Base-by-base conservation (phyloP, 2,888 invertebrate species). In the Amaurobius ferox region DNA sequence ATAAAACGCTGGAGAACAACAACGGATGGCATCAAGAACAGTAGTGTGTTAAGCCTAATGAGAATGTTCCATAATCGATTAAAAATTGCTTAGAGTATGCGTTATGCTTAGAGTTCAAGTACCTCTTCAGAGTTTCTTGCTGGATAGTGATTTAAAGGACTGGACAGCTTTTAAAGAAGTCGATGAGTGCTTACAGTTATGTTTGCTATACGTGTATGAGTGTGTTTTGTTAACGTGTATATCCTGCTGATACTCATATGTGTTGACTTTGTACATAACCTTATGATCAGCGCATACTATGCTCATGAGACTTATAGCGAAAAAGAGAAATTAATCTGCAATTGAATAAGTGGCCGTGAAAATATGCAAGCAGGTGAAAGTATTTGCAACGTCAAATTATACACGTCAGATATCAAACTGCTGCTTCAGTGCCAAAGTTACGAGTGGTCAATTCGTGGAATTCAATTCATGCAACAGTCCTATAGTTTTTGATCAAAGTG, bases 171-270 rank as follows among this genome's bases (percentile, higher is more conserved):
- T 32, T 61, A 73, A 81, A 81, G 62, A 70, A 81, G 81, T 81
- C 44, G 73, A 39, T 76, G 81, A 76, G 73, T 76, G 81, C 81
- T 81, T 81, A 29, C n/a, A 70, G 81, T 81, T 81, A 76, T 81
- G 81, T 81, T 81, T 81, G 67, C 76, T 81, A 81, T 81, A 76
- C 61, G 64, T 81, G 81, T 81, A 81, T 76, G 81, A 81, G 70
- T 81, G 81, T 81, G 81, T 81, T 81, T 44, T 76, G 76, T 76
- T 81, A 81, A 70, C 70, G 76, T 76, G 81, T 76, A 81, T 71
- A 81, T 74, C 35, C 44, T n/a, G 68, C 55, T 44, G 66, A 68
- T 80, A 74, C 73, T 67, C 72, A 67, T 76, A 61, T 76, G 81
- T 76, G 76, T 81, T 81, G 81, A 81, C 74, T 74, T 81, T 81